These are phyloP conservation scores for Cynodonichthys magdalenae DNA, from an alignment of 2,797 vertebrate species.

Conservation along the genomic window DNA sequence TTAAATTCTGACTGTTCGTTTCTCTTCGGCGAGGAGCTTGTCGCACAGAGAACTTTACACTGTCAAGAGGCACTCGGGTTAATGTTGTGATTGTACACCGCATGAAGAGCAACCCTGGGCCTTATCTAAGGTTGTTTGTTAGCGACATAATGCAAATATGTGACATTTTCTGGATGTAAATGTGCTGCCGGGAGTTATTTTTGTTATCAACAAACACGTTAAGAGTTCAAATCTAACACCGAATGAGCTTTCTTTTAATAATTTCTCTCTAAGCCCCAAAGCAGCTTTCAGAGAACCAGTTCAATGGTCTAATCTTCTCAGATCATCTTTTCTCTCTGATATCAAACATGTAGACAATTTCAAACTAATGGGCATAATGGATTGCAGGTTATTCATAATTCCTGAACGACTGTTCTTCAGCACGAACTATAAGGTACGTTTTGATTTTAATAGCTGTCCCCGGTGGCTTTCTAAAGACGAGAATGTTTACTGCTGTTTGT, in stretches of 20 bases:
- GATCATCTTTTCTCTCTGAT: neutral
- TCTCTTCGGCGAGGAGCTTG: conserved; percentile 35
- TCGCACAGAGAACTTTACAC: conserved; percentile 41
- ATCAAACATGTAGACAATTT: no score
- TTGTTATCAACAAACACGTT: neutral
- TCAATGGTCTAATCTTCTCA: neutral
- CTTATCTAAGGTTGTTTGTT: neutral
- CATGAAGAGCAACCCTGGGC: neutral
- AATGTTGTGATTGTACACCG: neutral
- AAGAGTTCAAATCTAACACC: neutral
- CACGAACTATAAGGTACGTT: no score
- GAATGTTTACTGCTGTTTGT: neutral
- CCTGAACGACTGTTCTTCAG: no score
- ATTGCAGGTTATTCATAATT: no score
- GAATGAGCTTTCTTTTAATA: neutral
- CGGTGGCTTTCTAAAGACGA: neutral
- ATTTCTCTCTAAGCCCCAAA: neutral
- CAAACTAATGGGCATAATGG: no score
- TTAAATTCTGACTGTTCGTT: conserved; percentile 55
- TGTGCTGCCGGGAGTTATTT: neutral
- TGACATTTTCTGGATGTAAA: conserved; percentile 14
- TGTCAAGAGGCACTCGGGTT: neutral
- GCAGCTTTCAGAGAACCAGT: no score
- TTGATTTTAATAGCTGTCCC: neutral
- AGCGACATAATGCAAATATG: neutral